Evolutionary conservation across 2,113 vertebrate species (phyloP).

Genomic region (Thunnus thynnus): DNA sequence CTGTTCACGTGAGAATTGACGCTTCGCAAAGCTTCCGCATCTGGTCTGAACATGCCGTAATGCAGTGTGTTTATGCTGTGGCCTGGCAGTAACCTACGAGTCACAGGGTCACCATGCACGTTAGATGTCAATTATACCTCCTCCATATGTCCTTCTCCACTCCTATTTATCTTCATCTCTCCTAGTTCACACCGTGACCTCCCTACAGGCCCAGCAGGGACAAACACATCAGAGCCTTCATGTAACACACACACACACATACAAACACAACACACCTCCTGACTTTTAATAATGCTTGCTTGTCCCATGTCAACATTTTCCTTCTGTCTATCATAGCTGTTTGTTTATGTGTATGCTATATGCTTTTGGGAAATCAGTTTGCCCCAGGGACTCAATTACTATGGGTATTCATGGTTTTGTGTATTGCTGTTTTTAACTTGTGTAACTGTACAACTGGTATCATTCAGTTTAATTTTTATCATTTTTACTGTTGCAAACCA

Average conservation of each 20-base stretch:
- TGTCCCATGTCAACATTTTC: constrained; percentile 67
- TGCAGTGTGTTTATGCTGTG: constrained; percentile 35
- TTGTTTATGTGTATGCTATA: constrained; percentile 46
- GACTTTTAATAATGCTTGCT: constrained; percentile 70
- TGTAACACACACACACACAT: constrained; percentile 47
- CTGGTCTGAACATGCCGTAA: neutral
- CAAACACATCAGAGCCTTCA: constrained; percentile 48
- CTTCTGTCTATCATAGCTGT: constrained; percentile 58
- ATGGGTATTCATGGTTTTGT: constrained; percentile 32
- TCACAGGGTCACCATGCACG: constrained; percentile 77
- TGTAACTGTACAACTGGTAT: constrained; percentile 9
- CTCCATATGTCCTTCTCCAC: constrained; percentile 69
- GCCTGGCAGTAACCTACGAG: constrained; percentile 69
- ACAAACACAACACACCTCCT: constrained; percentile 43
- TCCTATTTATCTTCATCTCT: constrained; percentile 86
- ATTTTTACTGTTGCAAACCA: neutral
- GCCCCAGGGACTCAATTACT: constrained; percentile 72
- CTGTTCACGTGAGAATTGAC: too few relatives aligned
- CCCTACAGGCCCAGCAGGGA: constrained; percentile 68
- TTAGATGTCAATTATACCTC: constrained; percentile 85
- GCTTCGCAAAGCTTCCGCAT: too few relatives aligned
- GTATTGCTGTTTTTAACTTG: constrained; percentile 18
- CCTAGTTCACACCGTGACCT: constrained; percentile 78
- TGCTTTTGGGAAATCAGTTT: constrained; percentile 63
- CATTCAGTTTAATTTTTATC: neutral